Base-by-base conservation (phyloP, 2,888 invertebrate genomes). In the Dolichomitus sp. region DNA sequence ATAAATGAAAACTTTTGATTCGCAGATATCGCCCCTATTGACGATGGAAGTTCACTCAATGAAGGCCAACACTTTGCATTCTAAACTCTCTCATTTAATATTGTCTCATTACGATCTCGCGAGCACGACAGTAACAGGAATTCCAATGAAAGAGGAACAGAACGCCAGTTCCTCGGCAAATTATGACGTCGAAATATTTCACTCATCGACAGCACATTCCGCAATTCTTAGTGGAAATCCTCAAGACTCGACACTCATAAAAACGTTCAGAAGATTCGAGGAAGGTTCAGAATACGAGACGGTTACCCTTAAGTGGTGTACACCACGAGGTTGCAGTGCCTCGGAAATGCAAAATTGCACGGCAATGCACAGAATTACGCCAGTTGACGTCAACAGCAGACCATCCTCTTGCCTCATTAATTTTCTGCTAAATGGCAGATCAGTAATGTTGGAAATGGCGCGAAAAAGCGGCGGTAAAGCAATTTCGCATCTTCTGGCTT, bases 121-220 rank as follows among this genome's bases (percentile, higher is more conserved):
- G 0, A 98, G 98, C 80, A 99, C 99, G 0, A 99, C 99, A 0
- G 99, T 99, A 0, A 99, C 99, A 6, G 98, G 99, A 4, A 99
- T 99, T 89, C 99, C 99, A 1, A 99, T 99, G 99, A 99, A 99
- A 95, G 99, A 99, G 94, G 99, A 99, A 93, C 99, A 99, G 95
- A 99, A 99, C 93, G 99, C 99, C 0, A 98, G 98, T 92, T 98
- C 98, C 0, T 99, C 99, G 77, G 98, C 99, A 0, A 99, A 99
- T 94, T 99, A 99, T 91, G 99, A 99, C 92, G 99, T 99, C 0
- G 99, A 99, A 94, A 97, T 99, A 83, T 97, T 99, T 87, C 99
- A 99, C 92, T 96, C 97, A 0, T 96, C 96, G 9, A 96, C 96
- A 17, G 98, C 98, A 0, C 99, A 99, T 90, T 95, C 96, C 0